Evolutionary conservation across 1,140 invertebrate genomes (phyloP).

Genomic region (Camponotus pennsylvanicus): DNA sequence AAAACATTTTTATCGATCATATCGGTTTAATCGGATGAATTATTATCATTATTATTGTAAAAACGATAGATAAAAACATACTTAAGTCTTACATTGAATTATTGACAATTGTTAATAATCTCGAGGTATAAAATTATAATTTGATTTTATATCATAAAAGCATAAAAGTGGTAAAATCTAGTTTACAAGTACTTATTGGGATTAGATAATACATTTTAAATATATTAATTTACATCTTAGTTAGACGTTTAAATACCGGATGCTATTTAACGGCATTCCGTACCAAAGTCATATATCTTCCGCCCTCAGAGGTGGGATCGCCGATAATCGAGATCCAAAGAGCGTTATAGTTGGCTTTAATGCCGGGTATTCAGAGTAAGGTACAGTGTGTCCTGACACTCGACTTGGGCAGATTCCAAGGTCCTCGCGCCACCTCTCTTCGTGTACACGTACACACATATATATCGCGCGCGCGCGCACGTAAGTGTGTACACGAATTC

Average conservation of each 20-base stretch:
- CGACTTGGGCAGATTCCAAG: conserved; percentile 32
- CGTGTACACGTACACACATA: conserved; percentile 16
- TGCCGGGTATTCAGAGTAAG: conserved; percentile 67
- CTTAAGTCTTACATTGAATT: not conserved
- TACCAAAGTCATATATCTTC: conserved; percentile 49
- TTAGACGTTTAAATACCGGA: conserved; percentile 18
- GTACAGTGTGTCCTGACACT: conserved; percentile 42
- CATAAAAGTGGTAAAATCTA: not conserved
- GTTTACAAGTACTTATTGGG: not conserved
- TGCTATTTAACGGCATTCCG: conserved; percentile 25
- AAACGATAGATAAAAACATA: not conserved
- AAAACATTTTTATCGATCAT: not conserved
- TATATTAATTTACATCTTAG: conserved; percentile 37
- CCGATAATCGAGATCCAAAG: conserved; percentile 73
- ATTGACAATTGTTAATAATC: not conserved
- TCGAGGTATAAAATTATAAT: not conserved
- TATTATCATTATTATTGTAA: not conserved
- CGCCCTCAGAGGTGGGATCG: conserved; percentile 42
- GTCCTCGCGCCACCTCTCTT: conserved; percentile 8
- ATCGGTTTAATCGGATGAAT: not conserved
- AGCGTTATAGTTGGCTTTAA: conserved; percentile 73
- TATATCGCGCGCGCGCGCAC: conserved; percentile 35
- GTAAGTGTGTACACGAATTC: not conserved
- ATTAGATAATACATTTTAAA: not conserved
- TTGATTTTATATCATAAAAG: not conserved